Conservation (phyloP, 2,113 vertebrate species). For the Synchiropus splendidus region DNA sequence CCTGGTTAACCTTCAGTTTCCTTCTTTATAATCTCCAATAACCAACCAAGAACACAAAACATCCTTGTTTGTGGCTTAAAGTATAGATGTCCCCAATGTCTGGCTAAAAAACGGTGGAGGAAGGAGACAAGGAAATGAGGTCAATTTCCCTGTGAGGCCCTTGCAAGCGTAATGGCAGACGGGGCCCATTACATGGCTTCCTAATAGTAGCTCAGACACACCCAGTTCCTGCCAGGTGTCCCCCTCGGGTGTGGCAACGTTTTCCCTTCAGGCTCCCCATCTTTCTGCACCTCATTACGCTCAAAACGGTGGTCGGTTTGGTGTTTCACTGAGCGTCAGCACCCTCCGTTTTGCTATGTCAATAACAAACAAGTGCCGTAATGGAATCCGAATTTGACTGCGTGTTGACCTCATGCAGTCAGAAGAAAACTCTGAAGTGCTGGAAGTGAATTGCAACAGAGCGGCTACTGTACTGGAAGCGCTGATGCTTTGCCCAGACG, state of each 20-base stretch:
- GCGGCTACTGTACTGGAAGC: constrained; percentile 21
- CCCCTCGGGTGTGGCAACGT: constrained; percentile 14
- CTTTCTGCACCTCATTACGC: constrained; percentile 7
- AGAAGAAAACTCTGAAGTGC: background rate
- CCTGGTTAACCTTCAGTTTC: too few relatives aligned
- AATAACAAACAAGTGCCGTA: constrained; percentile 4
- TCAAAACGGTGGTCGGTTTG: background rate
- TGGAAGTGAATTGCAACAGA: constrained; percentile 12
- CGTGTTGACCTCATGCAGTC: constrained; percentile 6
- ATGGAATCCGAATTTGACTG: background rate
- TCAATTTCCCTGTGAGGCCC: constrained; percentile 43
- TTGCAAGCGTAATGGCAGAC: constrained; percentile 15
- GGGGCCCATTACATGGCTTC: constrained; percentile 27
- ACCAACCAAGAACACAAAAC: too few relatives aligned
- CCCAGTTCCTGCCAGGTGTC: constrained; percentile 40
- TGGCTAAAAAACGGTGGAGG: constrained; percentile 26
- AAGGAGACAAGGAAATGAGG: constrained; percentile 62
- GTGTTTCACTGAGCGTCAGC: background rate
- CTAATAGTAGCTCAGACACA: constrained; percentile 19
- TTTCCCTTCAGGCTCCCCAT: constrained; percentile 5
- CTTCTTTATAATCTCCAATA: too few relatives aligned
- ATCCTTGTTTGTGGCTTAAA: too few relatives aligned
- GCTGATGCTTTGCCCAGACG: constrained; percentile 34
- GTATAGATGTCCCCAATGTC: too few relatives aligned
- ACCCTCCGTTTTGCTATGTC: too few relatives aligned